These are phyloP conservation scores for Acleris literana DNA, from an alignment of 2,888 invertebrate genomes.

Conservation along the genomic window DNA sequence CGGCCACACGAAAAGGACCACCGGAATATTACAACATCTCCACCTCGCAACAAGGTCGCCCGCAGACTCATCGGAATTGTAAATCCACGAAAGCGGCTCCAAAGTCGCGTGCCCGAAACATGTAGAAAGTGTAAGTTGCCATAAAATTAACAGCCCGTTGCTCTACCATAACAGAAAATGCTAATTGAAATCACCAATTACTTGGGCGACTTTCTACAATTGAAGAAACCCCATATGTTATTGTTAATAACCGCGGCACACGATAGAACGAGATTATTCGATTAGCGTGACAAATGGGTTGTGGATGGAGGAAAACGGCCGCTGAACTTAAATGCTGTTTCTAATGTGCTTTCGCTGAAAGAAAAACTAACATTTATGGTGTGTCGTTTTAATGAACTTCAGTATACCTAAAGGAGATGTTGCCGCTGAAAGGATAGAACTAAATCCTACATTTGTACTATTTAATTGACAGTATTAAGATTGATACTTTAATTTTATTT, in stretches of 20 bases:
- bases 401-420: constrained; percentile 1
- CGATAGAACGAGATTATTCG: constrained; percentile 45
- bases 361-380: neutral
- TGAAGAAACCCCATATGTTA: constrained; percentile 52
- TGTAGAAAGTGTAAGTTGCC: constrained; percentile 75
- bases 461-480: neutral
- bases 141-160: constrained; percentile 61
- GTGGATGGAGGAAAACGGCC: constrained; percentile 37
- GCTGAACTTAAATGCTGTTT: neutral
- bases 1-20: constrained; percentile 59
- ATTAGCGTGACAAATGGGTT: constrained; percentile 43
- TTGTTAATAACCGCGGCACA: constrained; percentile 55
- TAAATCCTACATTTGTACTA: too few relatives aligned
- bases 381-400: constrained; percentile 8
- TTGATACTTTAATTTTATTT: constrained; percentile 8
- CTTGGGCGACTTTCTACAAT: constrained; percentile 50
- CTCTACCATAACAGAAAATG: constrained; percentile 61
- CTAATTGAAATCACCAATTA: constrained; percentile 73
- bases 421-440: too few relatives aligned
- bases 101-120: constrained; percentile 64
- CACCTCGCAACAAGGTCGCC: constrained; percentile 45
- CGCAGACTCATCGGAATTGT: constrained; percentile 57
- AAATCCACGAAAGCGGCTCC: constrained; percentile 59
- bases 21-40: constrained; percentile 40
- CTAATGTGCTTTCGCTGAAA: neutral